A percentile compares a stretch with the other conserved stretches of the same genome.
Evolutionary conservation across 1,140 invertebrate genomes (phyloP).

Genomic region (Charaxes varanes): DNA sequence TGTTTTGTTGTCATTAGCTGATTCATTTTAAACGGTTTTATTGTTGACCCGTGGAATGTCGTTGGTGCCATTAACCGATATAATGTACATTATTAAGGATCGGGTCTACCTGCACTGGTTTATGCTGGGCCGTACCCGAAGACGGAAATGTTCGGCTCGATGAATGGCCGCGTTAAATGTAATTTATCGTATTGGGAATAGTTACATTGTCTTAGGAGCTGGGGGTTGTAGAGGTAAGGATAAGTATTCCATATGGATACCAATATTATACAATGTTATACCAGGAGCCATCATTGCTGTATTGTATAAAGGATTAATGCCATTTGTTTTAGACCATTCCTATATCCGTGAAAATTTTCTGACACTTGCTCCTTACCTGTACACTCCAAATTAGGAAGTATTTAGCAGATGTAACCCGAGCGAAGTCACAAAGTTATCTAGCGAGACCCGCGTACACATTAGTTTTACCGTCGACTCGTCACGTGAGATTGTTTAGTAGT

Average conservation of each 20-base stretch:
- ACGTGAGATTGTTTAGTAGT: conserved; percentile 60
- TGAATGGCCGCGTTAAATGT: too few species aligned
- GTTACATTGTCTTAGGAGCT: too few species aligned
- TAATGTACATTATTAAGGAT: conserved; percentile 48
- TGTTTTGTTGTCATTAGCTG: conserved; percentile 63
- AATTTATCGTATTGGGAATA: too few species aligned
- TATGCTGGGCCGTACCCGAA: conserved; percentile 20
- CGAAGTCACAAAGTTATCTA: conserved; percentile 28
- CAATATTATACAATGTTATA: too few species aligned
- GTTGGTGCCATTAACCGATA: conserved; percentile 61
- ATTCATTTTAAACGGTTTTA: conserved; percentile 54
- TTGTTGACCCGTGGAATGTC: conserved; percentile 69
- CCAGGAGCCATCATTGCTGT: too few species aligned
- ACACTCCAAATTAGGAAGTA: too few species aligned
- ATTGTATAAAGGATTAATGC: too few species aligned
- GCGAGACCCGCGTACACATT: conserved; percentile 38
- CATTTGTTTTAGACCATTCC: too few species aligned
- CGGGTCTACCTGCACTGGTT: conserved; percentile 26
- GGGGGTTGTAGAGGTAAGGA: too few species aligned
- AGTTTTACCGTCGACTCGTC: conserved; percentile 43
- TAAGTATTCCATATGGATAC: too few species aligned
- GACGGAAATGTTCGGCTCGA: background rate
- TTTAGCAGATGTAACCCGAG: conserved; percentile 24
- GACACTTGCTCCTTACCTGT: too few species aligned
- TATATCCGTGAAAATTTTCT: too few species aligned